phyloP scores from a whole-genome alignment of 2,113 vertebrate genomes.

The Deroptyus accipitrinus region DNA sequence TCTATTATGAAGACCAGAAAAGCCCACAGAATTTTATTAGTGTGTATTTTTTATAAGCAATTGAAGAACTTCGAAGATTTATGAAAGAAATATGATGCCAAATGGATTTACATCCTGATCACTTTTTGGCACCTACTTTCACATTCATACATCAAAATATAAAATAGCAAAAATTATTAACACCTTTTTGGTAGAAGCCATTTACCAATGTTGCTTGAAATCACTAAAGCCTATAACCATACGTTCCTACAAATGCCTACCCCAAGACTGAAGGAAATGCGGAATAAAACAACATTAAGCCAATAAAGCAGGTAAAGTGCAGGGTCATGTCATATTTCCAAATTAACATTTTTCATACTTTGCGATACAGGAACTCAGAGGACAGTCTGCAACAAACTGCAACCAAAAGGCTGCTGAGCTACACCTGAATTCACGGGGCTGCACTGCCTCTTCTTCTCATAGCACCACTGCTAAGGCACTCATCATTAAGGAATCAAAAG shows the following conservation, averaged over 20 bases:
- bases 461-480: accelerated
- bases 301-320: background rate
- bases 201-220: background rate
- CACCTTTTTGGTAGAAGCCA: background rate
- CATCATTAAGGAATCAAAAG: background rate
- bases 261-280: background rate
- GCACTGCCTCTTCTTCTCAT: accelerated
- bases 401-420: background rate
- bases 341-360: background rate
- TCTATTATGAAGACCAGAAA: background rate
- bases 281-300: background rate
- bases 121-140: background rate
- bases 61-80: background rate
- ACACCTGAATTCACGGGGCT: background rate
- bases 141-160: background rate
- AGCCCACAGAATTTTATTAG: background rate
- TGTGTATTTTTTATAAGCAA: background rate
- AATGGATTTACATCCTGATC: background rate
- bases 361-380: background rate
- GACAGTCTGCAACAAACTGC: background rate
- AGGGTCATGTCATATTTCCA: background rate
- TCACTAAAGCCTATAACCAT: background rate
- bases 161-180: background rate
- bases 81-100: accelerated
- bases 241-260: background rate